Conservation (phyloP, 2,888 invertebrate species). For the Dyspetes luteomarginatus region DNA sequence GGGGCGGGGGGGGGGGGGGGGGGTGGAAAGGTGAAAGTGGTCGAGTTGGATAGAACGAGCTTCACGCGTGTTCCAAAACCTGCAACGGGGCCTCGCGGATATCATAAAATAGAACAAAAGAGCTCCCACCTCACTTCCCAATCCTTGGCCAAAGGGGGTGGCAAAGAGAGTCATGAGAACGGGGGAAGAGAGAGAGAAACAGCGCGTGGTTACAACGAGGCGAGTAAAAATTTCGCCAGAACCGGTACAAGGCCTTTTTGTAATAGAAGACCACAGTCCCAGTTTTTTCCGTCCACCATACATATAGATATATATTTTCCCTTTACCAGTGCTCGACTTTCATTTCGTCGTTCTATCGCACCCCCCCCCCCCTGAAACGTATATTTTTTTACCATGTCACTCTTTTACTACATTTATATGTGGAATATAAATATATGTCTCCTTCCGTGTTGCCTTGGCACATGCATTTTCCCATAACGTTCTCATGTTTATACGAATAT, state of each 20-base stretch:
- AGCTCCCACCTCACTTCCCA: slow-evolving; percentile 63
- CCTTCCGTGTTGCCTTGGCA: slow-evolving; percentile 50
- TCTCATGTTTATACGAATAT: slow-evolving; percentile 19
- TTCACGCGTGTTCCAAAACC: slow-evolving; percentile 44
- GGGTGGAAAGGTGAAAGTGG: not conserved
- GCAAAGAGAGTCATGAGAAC: slow-evolving; percentile 3
- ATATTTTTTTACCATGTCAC: slow-evolving; percentile 47
- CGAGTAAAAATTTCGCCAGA: slow-evolving; percentile 78
- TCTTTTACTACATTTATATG: slow-evolving; percentile 53
- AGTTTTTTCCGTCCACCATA: slow-evolving; percentile 66
- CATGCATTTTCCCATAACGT: slow-evolving; percentile 54
- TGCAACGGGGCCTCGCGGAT: not conserved
- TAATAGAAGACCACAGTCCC: slow-evolving; percentile 75
- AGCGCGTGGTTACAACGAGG: slow-evolving; percentile 76
- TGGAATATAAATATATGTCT: slow-evolving; percentile 23
- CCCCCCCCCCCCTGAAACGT: slow-evolving; percentile 17
- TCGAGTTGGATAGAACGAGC: slow-evolving; percentile 28
- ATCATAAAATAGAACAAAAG: slow-evolving; percentile 76
- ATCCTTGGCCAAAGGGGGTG: not conserved
- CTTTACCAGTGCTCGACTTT: slow-evolving; percentile 53
- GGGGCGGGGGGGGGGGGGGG: not conserved
- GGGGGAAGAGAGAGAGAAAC: slow-evolving; percentile 19
- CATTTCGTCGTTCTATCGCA: slow-evolving; percentile 54
- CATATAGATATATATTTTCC: slow-evolving; percentile 11
- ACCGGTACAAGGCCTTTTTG: slow-evolving; percentile 76